Conservation (phyloP, 1,140 invertebrate genomes). For the Panagrolaimus sp. region DNA sequence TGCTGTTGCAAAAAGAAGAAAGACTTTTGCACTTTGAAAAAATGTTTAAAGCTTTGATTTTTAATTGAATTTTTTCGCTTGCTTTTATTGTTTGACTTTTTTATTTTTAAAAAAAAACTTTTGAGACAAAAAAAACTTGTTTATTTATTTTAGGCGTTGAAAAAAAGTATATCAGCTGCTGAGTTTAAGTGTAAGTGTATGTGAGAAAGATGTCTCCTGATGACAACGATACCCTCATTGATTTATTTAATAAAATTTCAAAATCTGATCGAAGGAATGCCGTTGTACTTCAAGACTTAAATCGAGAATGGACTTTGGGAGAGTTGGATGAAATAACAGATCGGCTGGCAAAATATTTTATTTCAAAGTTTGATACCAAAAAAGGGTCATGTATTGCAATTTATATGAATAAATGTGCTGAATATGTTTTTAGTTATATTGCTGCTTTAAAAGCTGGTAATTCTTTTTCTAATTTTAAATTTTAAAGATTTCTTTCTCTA, state of each 20-base stretch:
- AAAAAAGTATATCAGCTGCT: too few relatives aligned
- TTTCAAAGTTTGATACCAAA: constrained; percentile 31
- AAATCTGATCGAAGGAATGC: constrained; percentile 13
- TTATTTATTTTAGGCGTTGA: too few relatives aligned
- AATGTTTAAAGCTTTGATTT: too few relatives aligned
- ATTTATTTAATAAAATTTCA: constrained; percentile 13
- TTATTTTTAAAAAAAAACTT: too few relatives aligned
- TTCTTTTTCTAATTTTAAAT: too few relatives aligned
- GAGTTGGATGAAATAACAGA: constrained; percentile 41
- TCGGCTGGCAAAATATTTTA: constrained; percentile 34
- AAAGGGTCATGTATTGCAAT: constrained; percentile 40
- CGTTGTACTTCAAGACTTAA: constrained; percentile 35
- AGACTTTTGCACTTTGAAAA: too few relatives aligned
- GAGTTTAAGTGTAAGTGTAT: too few relatives aligned
- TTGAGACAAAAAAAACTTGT: too few relatives aligned
- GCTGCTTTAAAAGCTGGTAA: constrained; percentile 62
- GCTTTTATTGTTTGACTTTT: too few relatives aligned
- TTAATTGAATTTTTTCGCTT: too few relatives aligned
- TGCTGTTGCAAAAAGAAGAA: too few relatives aligned
- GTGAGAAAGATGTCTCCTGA: background rate
- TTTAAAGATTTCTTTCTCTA: too few relatives aligned
- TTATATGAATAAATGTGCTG: constrained; percentile 45
- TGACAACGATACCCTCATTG: constrained; percentile 16
- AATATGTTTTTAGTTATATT: constrained; percentile 59
- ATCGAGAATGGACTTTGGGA: constrained; percentile 38